Conservation (phyloP, 2,797 vertebrate genomes). For the Synaphobranchus kaupii region DNA sequence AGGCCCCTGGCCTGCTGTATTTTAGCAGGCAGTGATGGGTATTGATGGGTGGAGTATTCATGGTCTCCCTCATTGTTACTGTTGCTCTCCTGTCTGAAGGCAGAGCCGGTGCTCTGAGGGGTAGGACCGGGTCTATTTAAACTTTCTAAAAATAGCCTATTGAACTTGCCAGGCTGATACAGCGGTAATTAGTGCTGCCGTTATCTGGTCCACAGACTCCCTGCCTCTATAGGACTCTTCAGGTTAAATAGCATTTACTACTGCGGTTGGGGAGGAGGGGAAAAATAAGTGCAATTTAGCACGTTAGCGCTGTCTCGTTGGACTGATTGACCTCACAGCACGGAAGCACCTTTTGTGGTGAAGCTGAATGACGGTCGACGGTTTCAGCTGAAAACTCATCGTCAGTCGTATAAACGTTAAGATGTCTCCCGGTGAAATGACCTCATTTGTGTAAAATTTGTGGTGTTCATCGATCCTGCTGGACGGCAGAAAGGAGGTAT, state of each 20-base stretch:
- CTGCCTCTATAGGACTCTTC: constrained; percentile 8
- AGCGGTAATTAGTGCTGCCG: constrained; percentile 22
- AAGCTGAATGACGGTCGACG: too few species aligned
- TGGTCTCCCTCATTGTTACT: not conserved
- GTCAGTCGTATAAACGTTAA: too few species aligned
- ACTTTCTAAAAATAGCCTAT: constrained; percentile 22
- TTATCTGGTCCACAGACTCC: constrained; percentile 9
- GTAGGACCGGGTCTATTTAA: not conserved
- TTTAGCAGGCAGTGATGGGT: constrained; percentile 65
- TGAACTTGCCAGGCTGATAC: constrained; percentile 16
- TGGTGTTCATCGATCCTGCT: too few species aligned
- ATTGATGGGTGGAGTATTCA: constrained; percentile 68
- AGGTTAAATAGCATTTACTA: constrained; percentile 4
- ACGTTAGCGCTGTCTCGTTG: not conserved
- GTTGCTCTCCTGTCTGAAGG: not conserved
- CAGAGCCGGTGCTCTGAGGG: not conserved
- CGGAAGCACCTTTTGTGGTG: not conserved
- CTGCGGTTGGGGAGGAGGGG: not conserved
- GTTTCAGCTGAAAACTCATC: not conserved
- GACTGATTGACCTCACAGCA: constrained; percentile 16
- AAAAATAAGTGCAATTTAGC: not conserved
- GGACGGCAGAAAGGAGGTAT: not conserved
- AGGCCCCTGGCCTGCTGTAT: constrained; percentile 70
- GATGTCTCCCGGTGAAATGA: not conserved
- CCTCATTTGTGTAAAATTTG: not conserved